phyloP scores from a whole-genome alignment of 2,888 invertebrate species.

The Baccha elongata region DNA sequence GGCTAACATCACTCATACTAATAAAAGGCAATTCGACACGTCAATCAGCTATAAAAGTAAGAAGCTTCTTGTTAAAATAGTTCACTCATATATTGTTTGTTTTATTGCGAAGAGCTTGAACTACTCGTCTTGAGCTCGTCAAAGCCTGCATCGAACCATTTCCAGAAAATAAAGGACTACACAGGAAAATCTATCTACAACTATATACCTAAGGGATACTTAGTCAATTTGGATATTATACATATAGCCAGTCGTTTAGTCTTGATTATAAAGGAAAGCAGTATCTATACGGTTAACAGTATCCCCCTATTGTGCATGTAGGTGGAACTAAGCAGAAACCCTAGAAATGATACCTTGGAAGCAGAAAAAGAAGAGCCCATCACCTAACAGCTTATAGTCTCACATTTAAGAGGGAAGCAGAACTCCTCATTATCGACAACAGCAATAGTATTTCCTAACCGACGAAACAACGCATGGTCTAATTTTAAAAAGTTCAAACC shows the following conservation, averaged over 20 bases:
- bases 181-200: background rate
- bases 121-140: background rate
- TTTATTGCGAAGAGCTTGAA: constrained; percentile 49
- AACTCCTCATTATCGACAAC: constrained; percentile 21
- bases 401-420: constrained; percentile 19
- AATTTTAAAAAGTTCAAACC: constrained; percentile 39
- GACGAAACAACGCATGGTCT: constrained; percentile 10
- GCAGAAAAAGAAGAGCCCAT: constrained; percentile 53
- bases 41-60: constrained; percentile 70
- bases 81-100: constrained; percentile 63
- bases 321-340: constrained; percentile 62
- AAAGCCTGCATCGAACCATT: background rate
- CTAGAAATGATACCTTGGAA: constrained; percentile 33
- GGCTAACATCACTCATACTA: constrained; percentile 60
- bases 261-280: background rate
- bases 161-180: constrained; percentile 3
- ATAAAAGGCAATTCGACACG: constrained; percentile 23
- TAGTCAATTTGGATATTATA: constrained; percentile 29
- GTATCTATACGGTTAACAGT: background rate
- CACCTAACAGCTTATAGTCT: constrained; percentile 54
- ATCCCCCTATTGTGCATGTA: constrained; percentile 19
- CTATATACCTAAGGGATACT: constrained; percentile 29
- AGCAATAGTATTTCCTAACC: constrained; percentile 19
- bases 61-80: constrained; percentile 62
- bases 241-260: background rate